Percentiles rank a stretch among this genome's conserved stretches.
Evolutionary conservation across 2,797 vertebrate species (phyloP).

Genomic region (Rallus crepitans): DNA sequence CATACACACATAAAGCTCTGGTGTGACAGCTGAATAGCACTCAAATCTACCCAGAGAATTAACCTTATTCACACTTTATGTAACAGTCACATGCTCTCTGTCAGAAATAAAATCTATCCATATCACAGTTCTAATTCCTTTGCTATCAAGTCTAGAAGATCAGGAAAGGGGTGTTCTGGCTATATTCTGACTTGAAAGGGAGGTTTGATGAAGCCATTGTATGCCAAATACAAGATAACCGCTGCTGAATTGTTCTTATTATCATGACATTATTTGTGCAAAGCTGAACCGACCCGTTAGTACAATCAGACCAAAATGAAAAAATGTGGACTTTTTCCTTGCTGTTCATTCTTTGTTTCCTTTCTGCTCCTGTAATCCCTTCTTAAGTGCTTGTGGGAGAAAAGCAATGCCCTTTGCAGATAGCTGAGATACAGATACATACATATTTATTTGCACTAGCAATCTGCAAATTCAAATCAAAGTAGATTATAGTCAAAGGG

Average conservation of each 20-base stretch:
- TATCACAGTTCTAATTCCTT: neutral
- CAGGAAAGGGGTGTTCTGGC: neutral
- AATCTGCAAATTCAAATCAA: slow-evolving; percentile 34
- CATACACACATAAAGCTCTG: neutral
- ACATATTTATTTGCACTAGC: neutral
- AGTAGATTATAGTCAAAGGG: slow-evolving; percentile 38
- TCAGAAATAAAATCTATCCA: slow-evolving; percentile 12
- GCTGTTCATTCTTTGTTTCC: neutral
- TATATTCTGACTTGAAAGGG: neutral
- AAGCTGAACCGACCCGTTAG: neutral
- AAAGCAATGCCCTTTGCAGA: neutral
- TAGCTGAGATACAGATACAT: neutral
- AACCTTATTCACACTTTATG: slow-evolving; percentile 20
- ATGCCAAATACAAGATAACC: neutral
- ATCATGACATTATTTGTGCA: neutral
- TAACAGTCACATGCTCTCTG: neutral
- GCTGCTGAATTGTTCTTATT: neutral
- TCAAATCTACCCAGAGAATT: slow-evolving; percentile 37
- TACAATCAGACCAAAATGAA: neutral
- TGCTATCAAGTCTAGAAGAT: neutral
- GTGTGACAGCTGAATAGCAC: slow-evolving; percentile 9
- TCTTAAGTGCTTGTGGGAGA: neutral
- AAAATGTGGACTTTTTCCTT: neutral
- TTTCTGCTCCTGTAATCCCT: neutral
- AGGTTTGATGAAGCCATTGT: neutral